Evolutionary conservation across 2,888 invertebrate species (phyloP).

Genomic region (Trichogramma dendrolimi): DNA sequence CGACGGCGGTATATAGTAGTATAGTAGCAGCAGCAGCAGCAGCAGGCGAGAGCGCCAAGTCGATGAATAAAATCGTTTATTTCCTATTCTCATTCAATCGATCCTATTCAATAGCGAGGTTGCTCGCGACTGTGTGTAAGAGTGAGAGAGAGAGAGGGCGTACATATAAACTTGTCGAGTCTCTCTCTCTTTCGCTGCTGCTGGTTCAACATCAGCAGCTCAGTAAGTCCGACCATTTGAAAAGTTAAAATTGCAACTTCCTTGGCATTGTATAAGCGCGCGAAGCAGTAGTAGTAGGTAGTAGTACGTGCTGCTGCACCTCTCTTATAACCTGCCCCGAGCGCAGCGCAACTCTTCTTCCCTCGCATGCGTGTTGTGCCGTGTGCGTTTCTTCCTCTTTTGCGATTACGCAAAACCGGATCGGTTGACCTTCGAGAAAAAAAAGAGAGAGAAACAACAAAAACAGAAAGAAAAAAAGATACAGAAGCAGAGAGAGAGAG

Average conservation of each 20-base stretch:
- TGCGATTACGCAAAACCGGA: slow-evolving; percentile 31
- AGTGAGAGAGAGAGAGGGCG: slow-evolving; percentile 1
- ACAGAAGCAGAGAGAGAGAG: no score
- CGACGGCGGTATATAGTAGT: no score
- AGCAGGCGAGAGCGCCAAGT: no score
- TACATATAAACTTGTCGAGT: slow-evolving; percentile 11
- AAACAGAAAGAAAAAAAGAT: no score
- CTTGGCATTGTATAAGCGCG: slow-evolving; percentile 22
- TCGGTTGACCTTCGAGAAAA: slow-evolving; percentile 28
- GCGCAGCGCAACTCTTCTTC: no score
- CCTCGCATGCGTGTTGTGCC: neutral
- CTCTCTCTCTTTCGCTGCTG: neutral
- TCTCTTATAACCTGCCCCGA: no score
- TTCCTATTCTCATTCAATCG: no score
- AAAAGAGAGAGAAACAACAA: neutral
- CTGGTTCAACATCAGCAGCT: slow-evolving; percentile 19
- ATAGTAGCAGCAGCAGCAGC: no score
- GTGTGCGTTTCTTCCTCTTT: slow-evolving; percentile 3
- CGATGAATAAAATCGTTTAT: no score
- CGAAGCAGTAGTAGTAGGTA: no score
- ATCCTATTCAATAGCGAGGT: no score
- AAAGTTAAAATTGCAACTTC: slow-evolving; percentile 29
- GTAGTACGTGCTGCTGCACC: no score
- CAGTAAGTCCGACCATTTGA: slow-evolving; percentile 14
- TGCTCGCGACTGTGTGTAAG: neutral